Evolutionary conservation across 1,140 invertebrate genomes (phyloP), one percentile per base, ranked within the genome.

Genomic region (Drosophila tsacasi): DNA sequence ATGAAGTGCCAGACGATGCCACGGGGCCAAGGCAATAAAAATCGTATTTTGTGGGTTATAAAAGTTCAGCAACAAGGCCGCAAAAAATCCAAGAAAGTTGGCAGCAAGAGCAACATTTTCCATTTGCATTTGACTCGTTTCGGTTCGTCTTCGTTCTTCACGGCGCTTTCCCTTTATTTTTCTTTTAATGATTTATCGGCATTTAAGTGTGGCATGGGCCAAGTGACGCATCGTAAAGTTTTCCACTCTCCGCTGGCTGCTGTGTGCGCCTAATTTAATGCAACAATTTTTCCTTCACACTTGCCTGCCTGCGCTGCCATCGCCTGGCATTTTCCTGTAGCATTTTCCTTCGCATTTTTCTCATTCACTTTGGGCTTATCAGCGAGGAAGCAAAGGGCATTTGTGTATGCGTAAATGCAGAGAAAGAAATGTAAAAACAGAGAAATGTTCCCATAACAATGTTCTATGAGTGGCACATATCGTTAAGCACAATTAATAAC

Each of bases 11-110:
- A 90, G 78, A 74, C 69, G 69, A 42, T 67, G 81, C 82, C 73
- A 65, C 71, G 64, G 77, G 77, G 62, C 77, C 49, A 54, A 37
- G 49, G 85, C 85, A 90, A 85, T 90, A 90, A 90, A 90, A 90
- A 90, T 90, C 86, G 78, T 90, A 85, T 85, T 85, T 82, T 85
- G 85, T 82, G 86, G 85, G 86, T 85, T 90, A 65, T 90, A 90
- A 90, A 86, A 90, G 76, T 76, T 85, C 75, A 73, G 27, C 67
- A 50, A 55, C 10, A 49, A 27, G 35, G 21, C 46, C 21, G 23
- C 58, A 32, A 40, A 65, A 58, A 61, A 61, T 69, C 58, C 61
- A 61, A 81, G 73, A 67, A 79, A 78, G 52, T 63, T 86, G 50
- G 44, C 58, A 62, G 44, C 47, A 17, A 15, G 3, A 58, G 46